Base-by-base conservation (phyloP, 2,888 invertebrate genomes). In the Coenonympha arcania region DNA sequence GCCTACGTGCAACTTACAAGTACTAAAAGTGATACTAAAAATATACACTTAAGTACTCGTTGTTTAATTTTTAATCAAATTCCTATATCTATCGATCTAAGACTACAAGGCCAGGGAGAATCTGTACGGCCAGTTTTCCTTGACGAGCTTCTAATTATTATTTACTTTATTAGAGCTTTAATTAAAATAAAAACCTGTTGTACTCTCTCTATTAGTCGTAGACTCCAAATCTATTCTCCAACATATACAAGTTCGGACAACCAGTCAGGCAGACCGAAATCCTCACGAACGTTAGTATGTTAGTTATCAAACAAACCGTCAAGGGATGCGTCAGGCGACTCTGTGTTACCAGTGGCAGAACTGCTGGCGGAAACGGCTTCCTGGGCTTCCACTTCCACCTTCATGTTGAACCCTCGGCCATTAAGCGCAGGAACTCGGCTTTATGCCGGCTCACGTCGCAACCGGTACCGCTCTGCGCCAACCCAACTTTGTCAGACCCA, bases 281-380 rank as follows among this genome's bases (percentile, higher is more conserved):
- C 56, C 56, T 54, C 54, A 46, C 39, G 36, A 24, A 18, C 41
- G 26, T 49, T 54, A 55, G 46, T 50, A 39, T 50, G 52, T 45
- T 52, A 56, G 52, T 50, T 40, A 42, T 50, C 34, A 41, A 55
- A 83, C 83, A 82, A 83, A 84, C 84, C 83, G 75, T 82, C 82
- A 63, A 80, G 64, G 63, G 80, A 84, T 69, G 82, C 79, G 56
- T 79, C 76, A 66, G 84, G 81, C 62, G 84, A 82, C 60, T 80
- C 81, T 61, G 79, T 80, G 75, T 76, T 81, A 83, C 78, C 80
- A 79, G 75, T 65, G 48, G 76, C 73, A 60, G 57, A 67, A 60
- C 64, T 62, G 64, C 72, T 66, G 64, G 73, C 67, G 62, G 72
- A 64, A 51, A 69, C 71, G 60, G 70, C 70, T 62, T 79, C 79